Base-by-base conservation (phyloP, 1,140 invertebrate genomes). In the Batillaria attramentaria region DNA sequence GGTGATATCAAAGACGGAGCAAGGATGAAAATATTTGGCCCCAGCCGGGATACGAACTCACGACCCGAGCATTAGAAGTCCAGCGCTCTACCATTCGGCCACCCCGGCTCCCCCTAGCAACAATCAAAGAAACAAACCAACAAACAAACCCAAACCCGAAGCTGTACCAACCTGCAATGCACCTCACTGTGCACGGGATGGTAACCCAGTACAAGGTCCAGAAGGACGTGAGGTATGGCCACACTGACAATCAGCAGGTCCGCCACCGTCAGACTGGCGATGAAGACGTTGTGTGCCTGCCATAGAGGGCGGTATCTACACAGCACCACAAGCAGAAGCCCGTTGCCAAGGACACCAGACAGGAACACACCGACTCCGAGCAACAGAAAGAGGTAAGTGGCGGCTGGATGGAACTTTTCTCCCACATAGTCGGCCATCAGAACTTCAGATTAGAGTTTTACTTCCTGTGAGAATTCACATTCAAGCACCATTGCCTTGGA, bases 281-380 rank as follows among this genome's bases (percentile, higher is more conserved):
- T 62, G 57, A 62, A 62, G 57, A 62, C 57, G 57, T 62, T 62
- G 8, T 62, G 57, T 5, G 33, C 57, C 33, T 62, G 57, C 57
- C 57, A 62, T 31, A 62, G 10, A n/a, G n/a, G n/a, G 57, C 57
- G 57, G 8, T 62, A 31, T 62, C n/a, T 62, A 62, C 57, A 24
- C 57, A 62, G 57, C 1, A 62, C 57, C 57, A 62, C 0, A 24
- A 62, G 5, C 2, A 62, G 24, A 62, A 62, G 33, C 4, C 57
- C 57, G 57, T 62, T 62, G 57, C 57, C 57, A 62, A 62, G n/a
- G 13, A 62, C 24, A 16, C 57, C 57, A 24, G n/a, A 62, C n/a
- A 62, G 33, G 1, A 62, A 31, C 10, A 62, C 57, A 24, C n/a
- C 10, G 24, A 62, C n/a, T 18, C 57, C 57, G 1, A 62, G 10